Conservation (phyloP, 2,888 invertebrate genomes). For the Sesamia inferens region DNA sequence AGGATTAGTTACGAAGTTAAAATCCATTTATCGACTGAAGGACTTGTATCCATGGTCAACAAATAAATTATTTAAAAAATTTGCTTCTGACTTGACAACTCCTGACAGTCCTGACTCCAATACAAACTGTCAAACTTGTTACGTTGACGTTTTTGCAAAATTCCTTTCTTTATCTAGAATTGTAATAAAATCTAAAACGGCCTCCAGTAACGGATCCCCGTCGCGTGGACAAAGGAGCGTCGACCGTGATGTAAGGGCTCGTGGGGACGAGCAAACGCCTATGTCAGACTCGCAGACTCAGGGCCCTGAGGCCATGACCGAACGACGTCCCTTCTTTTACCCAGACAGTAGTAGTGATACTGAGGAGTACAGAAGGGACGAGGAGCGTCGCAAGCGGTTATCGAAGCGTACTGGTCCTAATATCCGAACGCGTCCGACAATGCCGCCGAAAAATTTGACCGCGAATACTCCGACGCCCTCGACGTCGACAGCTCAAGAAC, state of each 20-base stretch:
- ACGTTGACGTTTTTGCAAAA: slow-evolving; percentile 64
- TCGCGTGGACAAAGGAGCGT: slow-evolving; percentile 70
- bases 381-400: slow-evolving; percentile 92
- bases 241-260: slow-evolving; percentile 85
- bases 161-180: slow-evolving; percentile 55
- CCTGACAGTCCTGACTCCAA: too few species aligned
- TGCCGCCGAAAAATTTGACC: slow-evolving; percentile 83
- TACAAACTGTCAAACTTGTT: slow-evolving; percentile 60
- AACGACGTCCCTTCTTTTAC: slow-evolving; percentile 85
- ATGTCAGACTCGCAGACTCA: slow-evolving; percentile 84
- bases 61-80: too few species aligned
- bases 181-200: slow-evolving; percentile 59
- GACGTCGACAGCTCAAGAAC: slow-evolving; percentile 79
- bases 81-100: too few species aligned
- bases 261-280: slow-evolving; percentile 78
- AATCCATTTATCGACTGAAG: too few species aligned
- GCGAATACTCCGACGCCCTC: slow-evolving; percentile 79
- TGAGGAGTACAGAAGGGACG: slow-evolving; percentile 93
- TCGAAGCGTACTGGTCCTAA: slow-evolving; percentile 83
- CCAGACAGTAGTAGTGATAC: slow-evolving; percentile 95
- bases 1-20: too few species aligned
- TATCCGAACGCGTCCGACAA: slow-evolving; percentile 75
- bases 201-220: slow-evolving; percentile 62
- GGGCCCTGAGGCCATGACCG: slow-evolving; percentile 84
- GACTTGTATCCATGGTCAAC: too few species aligned